Evolutionary conservation across 2,888 invertebrate species (phyloP), one percentile per base, ranked within the genome.

Genomic region (Sinohyriopsis cumingii): DNA sequence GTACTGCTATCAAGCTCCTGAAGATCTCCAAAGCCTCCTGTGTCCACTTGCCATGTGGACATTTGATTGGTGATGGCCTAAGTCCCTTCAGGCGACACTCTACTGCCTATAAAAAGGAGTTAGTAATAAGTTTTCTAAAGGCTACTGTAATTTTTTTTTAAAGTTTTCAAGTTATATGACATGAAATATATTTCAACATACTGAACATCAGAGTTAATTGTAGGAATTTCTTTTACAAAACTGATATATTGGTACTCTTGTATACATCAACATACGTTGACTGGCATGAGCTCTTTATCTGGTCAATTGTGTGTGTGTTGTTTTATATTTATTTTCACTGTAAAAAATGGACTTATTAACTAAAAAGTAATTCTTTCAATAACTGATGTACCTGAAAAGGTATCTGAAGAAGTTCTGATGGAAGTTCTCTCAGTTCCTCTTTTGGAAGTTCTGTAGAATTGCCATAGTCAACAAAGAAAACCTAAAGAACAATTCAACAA

Each of bases 391-490:
- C 87, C 86, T 84, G 86, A 67, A 81, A 79, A 18, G 84, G 83
- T 18, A 79, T 68, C 24, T 72, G 61, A 18, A 76, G 61, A 15
- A 85, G 71, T 20, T 81, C 61, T 9, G 75, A 65, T 12, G 82
- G 82, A 25, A 88, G 59, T 22, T 70, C 63, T 59, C 76, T 65
- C 20, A 88, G 72, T 20, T 79, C 71, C 19, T 76, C 76, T 18
- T 75, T 65, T 0, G 69, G 63, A 19, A 86, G 69, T 9, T 33
- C 65, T 12, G 78, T 79, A 19, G 72, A 91, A 80, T 93, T 93
- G 22, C 97, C 97, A 88, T 93, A 94, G 91, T 97, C 97, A 65
- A 96, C 93, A 87, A 94, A 96, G 66, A 93, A 91, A 6, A 96
- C 93, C 93, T 94, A 88, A 54, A 65, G 57, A 22, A 65, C 45